Evolutionary conservation across 2,888 invertebrate species (phyloP).

Genomic region (Drosophila paucipuncta): DNA sequence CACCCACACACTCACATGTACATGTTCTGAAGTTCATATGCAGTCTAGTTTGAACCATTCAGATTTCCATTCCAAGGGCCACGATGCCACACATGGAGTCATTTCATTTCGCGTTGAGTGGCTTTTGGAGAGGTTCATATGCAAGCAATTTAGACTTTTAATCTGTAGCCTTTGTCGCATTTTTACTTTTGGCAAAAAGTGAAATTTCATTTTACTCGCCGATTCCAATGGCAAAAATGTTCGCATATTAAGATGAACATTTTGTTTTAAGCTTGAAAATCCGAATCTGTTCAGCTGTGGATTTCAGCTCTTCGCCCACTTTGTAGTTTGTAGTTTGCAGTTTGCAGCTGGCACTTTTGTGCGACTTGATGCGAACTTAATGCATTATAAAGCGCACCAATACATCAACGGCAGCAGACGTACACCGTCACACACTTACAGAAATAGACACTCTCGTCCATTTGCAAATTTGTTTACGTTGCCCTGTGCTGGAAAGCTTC

Average conservation of each 20-base stretch:
- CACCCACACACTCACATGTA: constrained; percentile 1
- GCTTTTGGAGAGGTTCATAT: constrained; percentile 32
- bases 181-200: constrained; percentile 22
- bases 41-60: constrained; percentile 27
- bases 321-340: constrained; percentile 7
- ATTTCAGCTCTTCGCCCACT: constrained; percentile 19
- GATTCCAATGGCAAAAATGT: neutral
- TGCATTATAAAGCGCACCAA: constrained; percentile 43
- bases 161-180: constrained; percentile 37
- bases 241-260: constrained; percentile 8
- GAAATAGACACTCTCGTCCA: constrained; percentile 6
- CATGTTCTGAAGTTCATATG: constrained; percentile 1
- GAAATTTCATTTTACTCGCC: constrained; percentile 25
- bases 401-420: constrained; percentile 20
- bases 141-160: constrained; percentile 53
- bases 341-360: constrained; percentile 26
- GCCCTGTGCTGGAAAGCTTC: neutral
- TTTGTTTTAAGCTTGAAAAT: constrained; percentile 7
- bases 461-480: constrained; percentile 35
- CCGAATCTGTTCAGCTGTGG: neutral
- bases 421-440: neutral
- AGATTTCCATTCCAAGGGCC: constrained; percentile 28
- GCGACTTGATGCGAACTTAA: constrained; percentile 34
- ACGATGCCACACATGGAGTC: constrained; percentile 25
- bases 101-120: constrained; percentile 21